These are phyloP conservation scores for Steinernema khuongi DNA, from an alignment of 1,140 invertebrate species.

Conservation along the genomic window DNA sequence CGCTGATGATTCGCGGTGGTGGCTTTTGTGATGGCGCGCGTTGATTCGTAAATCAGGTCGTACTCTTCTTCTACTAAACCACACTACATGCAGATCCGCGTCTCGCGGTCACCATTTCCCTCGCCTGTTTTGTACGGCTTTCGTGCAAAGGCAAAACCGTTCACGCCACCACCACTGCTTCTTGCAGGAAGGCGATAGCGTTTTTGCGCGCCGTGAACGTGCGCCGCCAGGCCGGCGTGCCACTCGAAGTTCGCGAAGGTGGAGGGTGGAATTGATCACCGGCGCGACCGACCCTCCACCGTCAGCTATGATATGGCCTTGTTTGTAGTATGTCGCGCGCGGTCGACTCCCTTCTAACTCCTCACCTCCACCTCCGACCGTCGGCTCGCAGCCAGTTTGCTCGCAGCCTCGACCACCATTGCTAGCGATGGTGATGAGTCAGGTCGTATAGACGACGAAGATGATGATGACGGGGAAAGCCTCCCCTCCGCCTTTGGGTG, in stretches of 20 bases:
- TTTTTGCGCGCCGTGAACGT: too few relatives aligned
- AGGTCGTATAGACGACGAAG: background rate
- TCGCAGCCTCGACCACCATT: background rate
- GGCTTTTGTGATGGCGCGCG: background rate
- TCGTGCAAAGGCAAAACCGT: too few relatives aligned
- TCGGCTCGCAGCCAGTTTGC: background rate
- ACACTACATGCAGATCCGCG: background rate
- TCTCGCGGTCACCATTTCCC: background rate
- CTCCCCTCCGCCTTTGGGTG: too few relatives aligned
- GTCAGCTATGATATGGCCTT: background rate
- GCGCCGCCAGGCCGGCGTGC: background rate
- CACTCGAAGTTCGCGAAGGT: background rate
- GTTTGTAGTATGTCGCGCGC: background rate
- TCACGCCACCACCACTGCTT: too few relatives aligned
- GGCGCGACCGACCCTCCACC: background rate
- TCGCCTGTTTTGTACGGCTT: background rate
- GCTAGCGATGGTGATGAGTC: background rate
- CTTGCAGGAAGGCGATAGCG: too few relatives aligned
- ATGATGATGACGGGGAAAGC: too few relatives aligned
- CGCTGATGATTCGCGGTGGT: background rate
- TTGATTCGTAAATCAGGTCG: constrained; percentile 11
- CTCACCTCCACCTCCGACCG: constrained; percentile 2
- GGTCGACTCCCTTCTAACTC: background rate
- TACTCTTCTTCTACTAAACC: too few relatives aligned
- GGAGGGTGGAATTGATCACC: background rate